phyloP scores from a whole-genome alignment of 1,140 invertebrate genomes.

The Nixonia krombeini region DNA sequence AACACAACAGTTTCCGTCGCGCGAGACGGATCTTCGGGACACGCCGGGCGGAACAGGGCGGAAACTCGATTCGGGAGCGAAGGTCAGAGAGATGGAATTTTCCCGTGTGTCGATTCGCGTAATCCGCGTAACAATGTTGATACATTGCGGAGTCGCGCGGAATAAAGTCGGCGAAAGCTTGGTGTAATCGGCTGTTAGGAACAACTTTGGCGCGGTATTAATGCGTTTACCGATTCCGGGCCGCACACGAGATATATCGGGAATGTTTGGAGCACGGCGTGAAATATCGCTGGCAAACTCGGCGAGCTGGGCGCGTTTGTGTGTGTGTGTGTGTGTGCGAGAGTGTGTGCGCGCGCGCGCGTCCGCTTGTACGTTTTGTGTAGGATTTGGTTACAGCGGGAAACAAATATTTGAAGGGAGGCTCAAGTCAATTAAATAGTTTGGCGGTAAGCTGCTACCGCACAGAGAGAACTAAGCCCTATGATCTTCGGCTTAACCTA shows the following conservation, averaged over 20 bases:
- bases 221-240: conserved; percentile 2
- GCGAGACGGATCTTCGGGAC: no score
- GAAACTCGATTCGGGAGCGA: no score
- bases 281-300: conserved; percentile 17
- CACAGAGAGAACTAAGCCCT: conserved; percentile 16
- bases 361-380: conserved; percentile 12
- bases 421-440: conserved; percentile 33
- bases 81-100: no score
- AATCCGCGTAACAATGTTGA: no score
- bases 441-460: conserved; percentile 16
- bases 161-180: no score
- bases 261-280: conserved; percentile 4
- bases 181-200: neutral
- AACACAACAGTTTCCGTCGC: no score
- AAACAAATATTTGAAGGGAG: conserved; percentile 32
- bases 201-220: conserved; percentile 1
- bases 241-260: conserved; percentile 1
- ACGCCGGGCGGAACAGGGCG: no score
- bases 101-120: no score
- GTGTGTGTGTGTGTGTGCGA: no score
- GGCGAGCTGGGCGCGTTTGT: conserved; percentile 8
- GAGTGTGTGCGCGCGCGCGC: no score
- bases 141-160: no score
- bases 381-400: conserved; percentile 17
- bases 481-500: conserved; percentile 26